Conservation (phyloP, 2,797 vertebrate species). For the Syncerus caffer region DNA sequence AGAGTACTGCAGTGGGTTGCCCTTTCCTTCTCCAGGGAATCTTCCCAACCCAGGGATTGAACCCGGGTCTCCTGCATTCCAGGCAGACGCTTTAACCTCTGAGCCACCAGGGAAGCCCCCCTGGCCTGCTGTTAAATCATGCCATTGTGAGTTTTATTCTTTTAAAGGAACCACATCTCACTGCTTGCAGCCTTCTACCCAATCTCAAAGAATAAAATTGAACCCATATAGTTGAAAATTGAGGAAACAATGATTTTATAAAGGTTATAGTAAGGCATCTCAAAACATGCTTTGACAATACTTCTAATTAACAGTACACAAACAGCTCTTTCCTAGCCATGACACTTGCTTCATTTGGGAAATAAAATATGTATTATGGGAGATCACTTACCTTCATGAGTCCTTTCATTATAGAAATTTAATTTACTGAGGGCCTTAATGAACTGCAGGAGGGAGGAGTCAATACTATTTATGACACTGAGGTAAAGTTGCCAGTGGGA, state of each 20-base stretch:
- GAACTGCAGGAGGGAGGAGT: background rate
- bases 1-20: too few relatives aligned
- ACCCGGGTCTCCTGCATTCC: too few relatives aligned
- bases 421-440: background rate
- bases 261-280: background rate
- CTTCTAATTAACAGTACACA: background rate
- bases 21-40: too few relatives aligned
- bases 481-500: background rate
- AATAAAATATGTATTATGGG: background rate
- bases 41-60: too few relatives aligned
- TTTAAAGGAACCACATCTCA: background rate
- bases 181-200: background rate
- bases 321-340: background rate
- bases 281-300: slow-evolving; percentile 24
- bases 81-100: too few relatives aligned
- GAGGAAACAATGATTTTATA: slow-evolving; percentile 6
- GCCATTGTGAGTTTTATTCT: background rate
- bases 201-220: slow-evolving; percentile 14
- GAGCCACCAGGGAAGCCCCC: too few relatives aligned
- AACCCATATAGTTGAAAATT: background rate
- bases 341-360: background rate
- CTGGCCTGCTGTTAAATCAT: background rate
- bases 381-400: background rate
- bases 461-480: background rate
- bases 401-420: slow-evolving; percentile 7